Percentiles rank a stretch among this genome's conserved stretches.
These are phyloP conservation scores for western clawed frog (Xenopus tropicalis) DNA, from an alignment of 2,113 vertebrate genomes.

Conservation along the genomic window UCB_Xtro_10.0 CM004445.2:88343501-88344000, in stretches of 20 bases:
- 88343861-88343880: not conserved
- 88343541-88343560: slow-evolving; percentile 7
- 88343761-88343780: slow-evolving; percentile 15
- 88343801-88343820: slow-evolving; percentile 8
- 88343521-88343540: slow-evolving; percentile 14
- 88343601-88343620: slow-evolving; percentile 46
- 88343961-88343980: not conserved
- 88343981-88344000: not conserved
- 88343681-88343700: slow-evolving; percentile 36
- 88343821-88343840: slow-evolving; percentile 6
- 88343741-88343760: slow-evolving; percentile 8
- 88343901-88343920: not conserved
- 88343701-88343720: slow-evolving; percentile 30
- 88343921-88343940: not conserved
- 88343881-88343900: not conserved
- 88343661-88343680: slow-evolving; percentile 44
- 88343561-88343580: slow-evolving; percentile 32
- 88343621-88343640: slow-evolving; percentile 44
- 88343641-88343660: slow-evolving; percentile 43
- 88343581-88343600: slow-evolving; percentile 38
- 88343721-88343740: slow-evolving; percentile 18
- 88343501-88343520: not conserved
- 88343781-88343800: slow-evolving; percentile 1
- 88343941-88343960: not conserved
- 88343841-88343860: slow-evolving; percentile 5